Base-by-base conservation (phyloP, 2,113 vertebrate species). In the Pluvianellus socialis region DNA sequence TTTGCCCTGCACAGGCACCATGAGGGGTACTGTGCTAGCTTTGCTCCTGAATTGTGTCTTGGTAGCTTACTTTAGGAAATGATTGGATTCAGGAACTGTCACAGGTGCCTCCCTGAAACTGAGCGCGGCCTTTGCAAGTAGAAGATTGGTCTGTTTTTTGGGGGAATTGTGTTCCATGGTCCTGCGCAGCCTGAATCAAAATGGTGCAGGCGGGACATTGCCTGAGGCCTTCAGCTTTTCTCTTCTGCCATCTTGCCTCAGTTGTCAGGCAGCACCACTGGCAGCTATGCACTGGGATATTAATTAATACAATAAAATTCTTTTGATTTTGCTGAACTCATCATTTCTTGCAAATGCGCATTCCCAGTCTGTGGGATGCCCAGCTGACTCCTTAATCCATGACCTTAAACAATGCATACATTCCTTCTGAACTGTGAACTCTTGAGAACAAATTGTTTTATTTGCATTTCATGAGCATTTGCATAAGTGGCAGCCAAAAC, bases 1-100 rank as follows among this genome's bases (percentile, higher is more conserved):
- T 14, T 3, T 1, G 12, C 35, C 40, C 40, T 83, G 56, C 42
- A 24, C 2, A 26, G 30, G 82, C 59, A 26, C 27, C 0, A 0
- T 1, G 26, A 35, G 27, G 5, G 2, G 11, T 32, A 10, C n/a
- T 32, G 17, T 5, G 23, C 6, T 7, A 26, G 75, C 17, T 59
- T 20, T 58, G 44, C 38, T 59, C 14, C 30, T 17, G 2, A 1
- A 1, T 40, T 28, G 18, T 16, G 56, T 9, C 5, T 44, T 38
- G 35, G 38, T 21, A 7, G 65, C 33, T 75, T 28, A 10, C n/a
- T 32, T 61, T 44, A 63, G 67, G 52, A 62, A 79, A 38, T 15
- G 9, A 22, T 10, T 1, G 30, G 33, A 12, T 47, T 50, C 40
- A 61, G 76, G 62, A 42, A 1, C 28, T 71, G 21, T 32, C 52